Percentiles rank a stretch among this genome's conserved stretches.
These are phyloP conservation scores for Cinara cedri DNA, from an alignment of 2,888 invertebrate species.

Conservation along the genomic window DNA sequence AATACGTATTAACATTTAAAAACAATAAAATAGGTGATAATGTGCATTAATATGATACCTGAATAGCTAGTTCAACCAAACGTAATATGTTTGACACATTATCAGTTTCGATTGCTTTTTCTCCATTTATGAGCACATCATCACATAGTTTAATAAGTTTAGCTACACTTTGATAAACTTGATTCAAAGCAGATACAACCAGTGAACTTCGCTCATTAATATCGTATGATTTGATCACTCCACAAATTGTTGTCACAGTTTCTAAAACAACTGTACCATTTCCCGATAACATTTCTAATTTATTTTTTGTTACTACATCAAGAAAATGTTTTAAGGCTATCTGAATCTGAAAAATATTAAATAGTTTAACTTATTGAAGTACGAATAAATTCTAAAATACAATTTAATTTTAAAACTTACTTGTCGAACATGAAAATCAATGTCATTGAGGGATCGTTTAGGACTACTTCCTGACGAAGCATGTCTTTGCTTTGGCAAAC, in stretches of 20 bases:
- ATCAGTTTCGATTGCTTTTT: slow-evolving; percentile 64
- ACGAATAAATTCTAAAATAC: background rate
- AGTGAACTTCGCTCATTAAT: slow-evolving; percentile 70
- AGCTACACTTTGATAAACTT: slow-evolving; percentile 84
- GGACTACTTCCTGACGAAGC: slow-evolving; percentile 66
- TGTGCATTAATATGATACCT: slow-evolving; percentile 64
- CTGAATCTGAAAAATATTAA: slow-evolving; percentile 67
- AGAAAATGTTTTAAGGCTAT: slow-evolving; percentile 85
- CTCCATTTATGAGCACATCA: slow-evolving; percentile 79
- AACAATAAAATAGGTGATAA: slow-evolving; percentile 32
- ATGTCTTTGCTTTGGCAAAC: slow-evolving; percentile 65
- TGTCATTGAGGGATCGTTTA: slow-evolving; percentile 72
- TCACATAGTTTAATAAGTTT: slow-evolving; percentile 88
- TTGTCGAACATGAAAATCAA: slow-evolving; percentile 75
- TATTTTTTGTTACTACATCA: slow-evolving; percentile 90
- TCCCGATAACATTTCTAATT: slow-evolving; percentile 89
- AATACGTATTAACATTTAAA: background rate
- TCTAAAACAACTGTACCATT: slow-evolving; percentile 93
- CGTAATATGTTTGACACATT: slow-evolving; percentile 70
- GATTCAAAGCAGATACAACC: slow-evolving; percentile 80
- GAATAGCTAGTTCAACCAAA: slow-evolving; percentile 75
- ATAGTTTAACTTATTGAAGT: background rate
- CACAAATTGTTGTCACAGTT: slow-evolving; percentile 86
- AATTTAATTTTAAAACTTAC: slow-evolving; percentile 58
- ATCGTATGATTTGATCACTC: slow-evolving; percentile 66